Evolutionary conservation across 2,113 vertebrate genomes (phyloP), one percentile per base, ranked within the genome.

Genomic region (Sinocyclocheilus anshuiensis): DNA sequence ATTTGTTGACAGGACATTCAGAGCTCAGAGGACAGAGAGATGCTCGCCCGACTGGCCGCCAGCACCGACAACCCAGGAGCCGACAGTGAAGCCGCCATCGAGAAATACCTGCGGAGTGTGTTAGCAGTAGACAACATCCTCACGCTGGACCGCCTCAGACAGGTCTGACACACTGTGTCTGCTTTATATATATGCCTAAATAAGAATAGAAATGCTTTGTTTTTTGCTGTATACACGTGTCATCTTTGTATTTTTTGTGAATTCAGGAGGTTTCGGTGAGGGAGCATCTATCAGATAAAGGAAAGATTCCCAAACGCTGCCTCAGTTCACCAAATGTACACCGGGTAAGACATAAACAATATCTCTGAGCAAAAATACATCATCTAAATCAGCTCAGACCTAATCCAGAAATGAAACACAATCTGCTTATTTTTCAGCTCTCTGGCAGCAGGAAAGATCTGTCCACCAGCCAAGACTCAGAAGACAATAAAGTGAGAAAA

Each of bases 111-210:
- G 71, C 89, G 97, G 29, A 98, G 97, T 0, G 96, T 99, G n/a
- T 94, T 99, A 88, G 97, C 97, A 0, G 97, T 99, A 87, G 98
- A 99, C 92, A 98, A 99, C 93, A 97, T 98, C 67, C 96, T 99
- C 76, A 99, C 97, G 0, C 91, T 99, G 88, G 98, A 99, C 45
- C 92, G 97, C 3, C 95, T 99, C 84, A 95, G 98, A 91, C 98
- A 99, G 97, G 98, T 97, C n/a, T 67, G 94, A 36, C 72, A 42
- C 8, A 33, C 36, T 67, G 12, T 15, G 15, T 65, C 24, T 6
- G n/a, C 11, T 24, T 11, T 26, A 63, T 6, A 53, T 33, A 33
- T 33, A 29, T 33, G 9, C 18, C 18, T 39, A 11, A 72, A 39
- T 72, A 72, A 72, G 33, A 71, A 71, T 39, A 71, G 11, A 48